Evolutionary conservation across 1,140 invertebrate genomes (phyloP).

Genomic region (Whitmania pigra): DNA sequence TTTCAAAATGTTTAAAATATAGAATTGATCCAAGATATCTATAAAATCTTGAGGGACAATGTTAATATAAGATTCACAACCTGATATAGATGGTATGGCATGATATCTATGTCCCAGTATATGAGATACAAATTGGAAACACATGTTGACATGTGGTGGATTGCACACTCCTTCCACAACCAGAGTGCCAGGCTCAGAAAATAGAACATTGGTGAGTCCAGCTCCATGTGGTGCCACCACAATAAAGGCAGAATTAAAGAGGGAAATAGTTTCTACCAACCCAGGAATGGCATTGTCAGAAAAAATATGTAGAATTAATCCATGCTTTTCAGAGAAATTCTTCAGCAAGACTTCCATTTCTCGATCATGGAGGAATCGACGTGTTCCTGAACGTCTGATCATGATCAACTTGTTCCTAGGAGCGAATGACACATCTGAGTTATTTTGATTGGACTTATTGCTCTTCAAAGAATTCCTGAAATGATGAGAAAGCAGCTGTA

Average conservation of each 20-base stretch:
- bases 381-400: conserved; percentile 17
- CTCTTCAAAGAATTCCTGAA: conserved; percentile 6
- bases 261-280: conserved; percentile 16
- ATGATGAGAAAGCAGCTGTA: conserved; percentile 19
- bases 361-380: conserved; percentile 14
- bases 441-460: neutral
- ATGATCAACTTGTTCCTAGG: conserved; percentile 9
- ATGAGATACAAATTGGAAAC: conserved; percentile 23
- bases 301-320: conserved; percentile 15
- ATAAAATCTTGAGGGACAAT: conserved; percentile 15
- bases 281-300: conserved; percentile 17
- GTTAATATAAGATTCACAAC: conserved; percentile 21
- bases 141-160: conserved; percentile 25
- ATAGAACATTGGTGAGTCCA: too few species aligned
- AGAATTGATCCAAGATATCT: conserved; percentile 9
- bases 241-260: conserved; percentile 16
- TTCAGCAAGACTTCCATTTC: conserved; percentile 15
- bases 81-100: conserved; percentile 20
- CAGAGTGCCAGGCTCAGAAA: conserved; percentile 17
- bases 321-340: conserved; percentile 4
- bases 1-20: too few species aligned
- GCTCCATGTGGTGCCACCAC: conserved; percentile 24
- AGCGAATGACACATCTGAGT: neutral
- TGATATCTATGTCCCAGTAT: conserved; percentile 19
- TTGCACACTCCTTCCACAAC: conserved; percentile 24